These are phyloP conservation scores for Pipistrellus nathusii DNA, from an alignment of 2,797 vertebrate genomes.

Conservation along the genomic window DNA sequence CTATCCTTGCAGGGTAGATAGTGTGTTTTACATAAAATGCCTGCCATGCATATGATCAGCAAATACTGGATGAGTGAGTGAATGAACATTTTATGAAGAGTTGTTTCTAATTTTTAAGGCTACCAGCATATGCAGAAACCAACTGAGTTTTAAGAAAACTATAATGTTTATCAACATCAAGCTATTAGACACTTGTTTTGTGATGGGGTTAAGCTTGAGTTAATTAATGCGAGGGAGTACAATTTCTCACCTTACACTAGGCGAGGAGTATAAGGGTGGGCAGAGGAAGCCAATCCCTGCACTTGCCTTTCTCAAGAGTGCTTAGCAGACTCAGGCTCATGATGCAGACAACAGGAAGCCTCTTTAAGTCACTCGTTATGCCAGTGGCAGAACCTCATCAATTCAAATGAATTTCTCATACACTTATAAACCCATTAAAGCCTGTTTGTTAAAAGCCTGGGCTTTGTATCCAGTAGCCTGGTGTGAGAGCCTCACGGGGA, in stretches of 20 bases:
- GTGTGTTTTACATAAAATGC: background rate
- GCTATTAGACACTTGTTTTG: background rate
- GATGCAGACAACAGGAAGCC: background rate
- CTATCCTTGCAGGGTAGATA: background rate
- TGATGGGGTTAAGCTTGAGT: background rate
- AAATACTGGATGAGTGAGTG: background rate
- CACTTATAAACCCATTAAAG: background rate
- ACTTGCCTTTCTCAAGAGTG: background rate
- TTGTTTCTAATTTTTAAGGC: background rate
- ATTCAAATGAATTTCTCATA: conserved; percentile 3
- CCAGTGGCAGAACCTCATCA: background rate
- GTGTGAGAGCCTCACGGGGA: background rate
- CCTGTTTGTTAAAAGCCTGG: background rate
- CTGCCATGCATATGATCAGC: background rate
- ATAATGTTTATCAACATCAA: background rate
- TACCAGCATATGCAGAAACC: background rate
- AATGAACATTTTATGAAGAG: background rate
- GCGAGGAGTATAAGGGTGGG: too few relatives aligned
- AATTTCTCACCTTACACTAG: background rate
- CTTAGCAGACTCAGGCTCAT: background rate
- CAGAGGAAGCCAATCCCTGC: background rate
- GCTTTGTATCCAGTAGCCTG: background rate
- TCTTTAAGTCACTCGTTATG: background rate
- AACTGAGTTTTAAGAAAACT: background rate
- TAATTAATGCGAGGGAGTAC: background rate